Percentiles rank a stretch among this genome's conserved stretches.
Conservation (phyloP, 2,797 vertebrate species). For the Tapera naevia region DNA sequence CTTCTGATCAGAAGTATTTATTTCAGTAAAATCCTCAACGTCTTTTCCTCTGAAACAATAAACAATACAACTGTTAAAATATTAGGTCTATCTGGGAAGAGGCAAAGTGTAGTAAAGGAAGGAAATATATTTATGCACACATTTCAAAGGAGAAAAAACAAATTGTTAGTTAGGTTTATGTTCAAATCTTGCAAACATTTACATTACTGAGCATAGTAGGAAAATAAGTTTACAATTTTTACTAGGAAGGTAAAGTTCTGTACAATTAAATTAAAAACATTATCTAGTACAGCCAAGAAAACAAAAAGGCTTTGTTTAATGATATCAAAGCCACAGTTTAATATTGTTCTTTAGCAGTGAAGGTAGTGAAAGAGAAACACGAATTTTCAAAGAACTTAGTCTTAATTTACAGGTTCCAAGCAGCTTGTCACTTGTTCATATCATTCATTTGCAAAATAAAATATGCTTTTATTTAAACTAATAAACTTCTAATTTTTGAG, state of each 20-base stretch:
- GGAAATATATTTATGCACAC: not conserved
- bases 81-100: not conserved
- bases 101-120: not conserved
- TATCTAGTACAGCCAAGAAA: not conserved
- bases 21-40: constrained; percentile 48
- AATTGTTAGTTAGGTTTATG: not conserved
- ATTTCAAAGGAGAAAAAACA: not conserved
- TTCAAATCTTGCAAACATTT: not conserved
- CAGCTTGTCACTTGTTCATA: not conserved
- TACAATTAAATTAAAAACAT: not conserved
- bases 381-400: not conserved
- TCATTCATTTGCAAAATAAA: not conserved
- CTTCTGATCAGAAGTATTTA: constrained; percentile 41
- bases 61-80: not conserved
- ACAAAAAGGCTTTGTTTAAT: not conserved
- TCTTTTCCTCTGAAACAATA: constrained; percentile 65
- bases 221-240: not conserved
- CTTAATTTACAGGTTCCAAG: not conserved
- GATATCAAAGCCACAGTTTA: not conserved
- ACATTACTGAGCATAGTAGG: not conserved
- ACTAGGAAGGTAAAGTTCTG: not conserved
- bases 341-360: not conserved
- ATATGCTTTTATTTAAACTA: not conserved
- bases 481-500: not conserved
- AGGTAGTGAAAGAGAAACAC: not conserved